Base-by-base conservation (phyloP, 2,113 vertebrate genomes). In the Excalfactoria chinensis region DNA sequence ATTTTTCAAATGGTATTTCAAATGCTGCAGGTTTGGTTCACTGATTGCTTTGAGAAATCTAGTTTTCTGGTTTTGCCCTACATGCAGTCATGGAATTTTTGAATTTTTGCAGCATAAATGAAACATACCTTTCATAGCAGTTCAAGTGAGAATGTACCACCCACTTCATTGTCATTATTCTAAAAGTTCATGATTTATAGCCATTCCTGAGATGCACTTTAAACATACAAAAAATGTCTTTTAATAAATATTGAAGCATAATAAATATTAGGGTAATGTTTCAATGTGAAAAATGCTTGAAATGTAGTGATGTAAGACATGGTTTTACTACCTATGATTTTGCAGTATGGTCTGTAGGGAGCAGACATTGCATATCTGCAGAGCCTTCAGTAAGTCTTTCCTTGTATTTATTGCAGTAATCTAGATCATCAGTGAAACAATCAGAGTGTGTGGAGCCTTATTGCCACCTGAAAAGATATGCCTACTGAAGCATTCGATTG, bases 1-100 rank as follows among this genome's bases (percentile, higher is more conserved):
- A 19, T 91, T 86, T 93, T 59, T 63, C 78, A 56, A 64, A 73
- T 59, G 28, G 7, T 28, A 80, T 66, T 22, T 89, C 66, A 78
- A 72, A 58, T 5, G 17, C 77, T 60, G 85, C 2, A 17, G 89
- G 26, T 94, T 96, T 94, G 55, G 22, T 56, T 2, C 73, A 35
- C 48, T 75, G 70, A 35, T 77, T 66, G 53, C 62, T 88, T 87
- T 58, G 55, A 70, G 48, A 77, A 64, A 58, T 58, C 16, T 30
- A 16, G n/a, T 78, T 81, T 92, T 85, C 46, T 88, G 3, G 0
- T 74, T 91, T 90, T 75, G 8, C 8, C 15, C 8, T 79, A 19
- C 21, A 23, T 78, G 9, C 53, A 3, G 28, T 78, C 40, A 9
- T 67, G 10, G 10, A 26, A 18, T 53, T 76, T 72, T 41, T 60